phyloP scores from a whole-genome alignment of 2,797 vertebrate genomes.

The Podarcis siculus region DNA sequence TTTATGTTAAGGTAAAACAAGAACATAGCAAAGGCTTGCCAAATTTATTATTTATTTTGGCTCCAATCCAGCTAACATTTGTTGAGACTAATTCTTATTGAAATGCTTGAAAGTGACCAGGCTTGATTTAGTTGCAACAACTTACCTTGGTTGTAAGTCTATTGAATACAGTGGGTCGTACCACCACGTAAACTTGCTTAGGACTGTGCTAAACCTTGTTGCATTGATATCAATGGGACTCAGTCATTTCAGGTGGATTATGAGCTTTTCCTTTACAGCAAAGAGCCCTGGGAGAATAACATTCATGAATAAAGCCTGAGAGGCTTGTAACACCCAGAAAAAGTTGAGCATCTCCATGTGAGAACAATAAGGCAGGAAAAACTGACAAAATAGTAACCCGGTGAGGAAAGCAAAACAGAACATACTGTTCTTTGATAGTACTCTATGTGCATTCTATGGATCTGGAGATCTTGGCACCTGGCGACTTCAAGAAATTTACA shows the following conservation, averaged over 20 bases:
- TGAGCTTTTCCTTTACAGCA: background rate
- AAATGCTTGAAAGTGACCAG: background rate
- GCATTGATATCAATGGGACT: background rate
- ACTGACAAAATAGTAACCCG: conserved; percentile 18
- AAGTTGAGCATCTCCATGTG: conserved; percentile 14
- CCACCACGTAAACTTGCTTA: no score
- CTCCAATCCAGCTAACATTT: background rate
- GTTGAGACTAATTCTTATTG: background rate
- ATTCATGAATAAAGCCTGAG: conserved; percentile 26
- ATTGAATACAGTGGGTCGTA: background rate
- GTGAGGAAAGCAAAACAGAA: background rate
- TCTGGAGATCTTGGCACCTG: background rate
- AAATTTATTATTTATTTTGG: background rate
- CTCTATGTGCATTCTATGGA: background rate
- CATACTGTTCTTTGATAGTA: background rate
- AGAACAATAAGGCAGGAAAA: conserved; percentile 13
- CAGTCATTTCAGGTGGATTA: conserved; percentile 17
- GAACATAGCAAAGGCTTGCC: background rate
- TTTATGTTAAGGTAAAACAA: background rate
- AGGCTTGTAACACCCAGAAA: conserved; percentile 13
- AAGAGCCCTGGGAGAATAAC: conserved; percentile 36
- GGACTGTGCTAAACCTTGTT: no score
- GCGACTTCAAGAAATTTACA: background rate
- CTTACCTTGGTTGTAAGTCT: background rate
- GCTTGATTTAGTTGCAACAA: background rate